Evolutionary conservation across 2,888 invertebrate genomes (phyloP), one percentile per base, ranked within the genome.

Genomic region (Limnephilus lunatus): DNA sequence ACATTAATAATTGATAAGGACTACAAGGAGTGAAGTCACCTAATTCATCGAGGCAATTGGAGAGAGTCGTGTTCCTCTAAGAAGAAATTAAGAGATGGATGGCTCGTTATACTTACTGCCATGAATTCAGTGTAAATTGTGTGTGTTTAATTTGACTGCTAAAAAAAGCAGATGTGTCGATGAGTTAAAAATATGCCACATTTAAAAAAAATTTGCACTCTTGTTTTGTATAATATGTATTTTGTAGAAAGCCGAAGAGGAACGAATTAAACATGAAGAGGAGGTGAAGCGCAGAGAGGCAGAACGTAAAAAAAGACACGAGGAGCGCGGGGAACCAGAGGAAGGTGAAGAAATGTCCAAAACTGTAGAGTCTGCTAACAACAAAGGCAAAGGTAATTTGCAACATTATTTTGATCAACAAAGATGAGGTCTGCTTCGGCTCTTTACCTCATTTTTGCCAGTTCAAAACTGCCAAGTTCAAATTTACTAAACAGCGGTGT

Each of bases 161-260:
- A n/a, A n/a, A n/a, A n/a, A n/a, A n/a, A n/a, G n/a, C n/a, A 14
- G 2, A 15, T 48, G 48, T 15, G 14, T 1, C 44, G 12, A 44
- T 44, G 0, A 48, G 48, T 48, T 48, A 14, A 14, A 44, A 44
- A 44, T 14, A 48, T 7, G 3, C 3, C 14, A 53, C 15, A 53
- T 12, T 12, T 48, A 14, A 14, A 12, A 14, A 12, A n/a, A n/a
- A n/a, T n/a, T n/a, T n/a, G n/a, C n/a, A n/a, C n/a, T n/a, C n/a
- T n/a, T n/a, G n/a, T n/a, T n/a, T n/a, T n/a, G n/a, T n/a, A n/a
- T n/a, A 19, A 25, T 68, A n/a, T n/a, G 4, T 68, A 5, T 68
- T 68, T 68, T n/a, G 25, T 94, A 96, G 96, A 97, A 97, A 94
- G 95, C 97, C 14, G 98, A 98, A 94, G 97, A 97, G n/a, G 97